These are phyloP conservation scores for Grapholita molesta DNA, from an alignment of 1,140 invertebrate species.

Conservation along the genomic window DNA sequence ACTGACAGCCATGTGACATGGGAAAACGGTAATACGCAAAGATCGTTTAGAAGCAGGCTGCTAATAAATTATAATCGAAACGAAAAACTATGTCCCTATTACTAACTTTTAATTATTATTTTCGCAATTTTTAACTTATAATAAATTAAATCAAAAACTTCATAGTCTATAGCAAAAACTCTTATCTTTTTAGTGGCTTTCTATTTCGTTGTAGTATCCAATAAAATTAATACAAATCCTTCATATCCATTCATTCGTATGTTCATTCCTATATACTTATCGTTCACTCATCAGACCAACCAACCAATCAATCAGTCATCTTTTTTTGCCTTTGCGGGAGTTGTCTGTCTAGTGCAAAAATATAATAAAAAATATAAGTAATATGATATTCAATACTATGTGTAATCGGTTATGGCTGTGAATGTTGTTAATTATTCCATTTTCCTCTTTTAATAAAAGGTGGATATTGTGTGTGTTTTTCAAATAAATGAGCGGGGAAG, in stretches of 20 bases:
- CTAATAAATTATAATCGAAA: not conserved
- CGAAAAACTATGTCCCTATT: not conserved
- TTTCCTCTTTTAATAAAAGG: not conserved
- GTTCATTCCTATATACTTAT: too few species aligned
- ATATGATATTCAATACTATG: not conserved
- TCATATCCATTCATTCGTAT: not conserved
- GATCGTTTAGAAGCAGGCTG: not conserved
- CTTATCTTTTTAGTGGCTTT: too few species aligned
- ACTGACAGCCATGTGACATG: not conserved
- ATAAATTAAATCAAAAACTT: not conserved
- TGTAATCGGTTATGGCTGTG: not conserved
- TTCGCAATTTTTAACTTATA: not conserved
- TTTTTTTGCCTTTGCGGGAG: not conserved
- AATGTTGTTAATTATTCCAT: not conserved
- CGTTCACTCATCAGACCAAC: not conserved
- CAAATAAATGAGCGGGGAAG: constrained; percentile 22
- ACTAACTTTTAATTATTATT: too few species aligned
- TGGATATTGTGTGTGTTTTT: constrained; percentile 20
- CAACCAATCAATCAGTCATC: not conserved
- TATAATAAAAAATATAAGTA: not conserved
- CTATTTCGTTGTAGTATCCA: too few species aligned
- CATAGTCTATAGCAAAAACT: too few species aligned
- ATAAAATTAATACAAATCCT: too few species aligned
- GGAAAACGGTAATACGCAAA: not conserved
- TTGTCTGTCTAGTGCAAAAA: not conserved